Percentiles rank a stretch among this genome's conserved stretches.
phyloP scores from a whole-genome alignment of 2,888 invertebrate genomes.

The Ephialtes manifestator region DNA sequence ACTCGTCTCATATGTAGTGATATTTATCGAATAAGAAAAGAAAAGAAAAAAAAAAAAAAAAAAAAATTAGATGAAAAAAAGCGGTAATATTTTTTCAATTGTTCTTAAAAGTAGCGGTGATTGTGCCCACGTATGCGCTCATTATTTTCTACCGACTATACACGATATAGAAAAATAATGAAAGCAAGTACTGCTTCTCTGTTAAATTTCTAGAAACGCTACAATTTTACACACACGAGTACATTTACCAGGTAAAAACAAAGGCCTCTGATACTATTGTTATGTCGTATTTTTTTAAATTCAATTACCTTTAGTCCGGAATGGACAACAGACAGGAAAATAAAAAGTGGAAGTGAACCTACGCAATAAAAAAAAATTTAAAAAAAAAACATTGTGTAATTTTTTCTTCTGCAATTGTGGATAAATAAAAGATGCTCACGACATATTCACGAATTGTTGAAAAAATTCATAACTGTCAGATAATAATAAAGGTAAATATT shows the following conservation, averaged over 20 bases:
- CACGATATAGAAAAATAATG: neutral
- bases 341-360: conserved; percentile 1
- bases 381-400: neutral
- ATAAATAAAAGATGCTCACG: neutral
- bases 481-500: neutral
- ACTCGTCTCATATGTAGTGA: neutral
- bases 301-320: neutral
- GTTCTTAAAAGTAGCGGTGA: neutral
- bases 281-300: neutral
- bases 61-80: no score
- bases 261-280: neutral
- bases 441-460: neutral
- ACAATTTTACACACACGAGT: neutral
- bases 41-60: no score
- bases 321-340: conserved; percentile 7
- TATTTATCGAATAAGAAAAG: neutral
- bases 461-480: neutral
- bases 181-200: neutral
- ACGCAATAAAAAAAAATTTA: neutral
- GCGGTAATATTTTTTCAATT: neutral
- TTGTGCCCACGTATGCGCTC: no score
- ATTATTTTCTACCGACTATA: neutral
- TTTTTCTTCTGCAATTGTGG: neutral
- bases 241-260: neutral
- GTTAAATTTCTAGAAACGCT: neutral